These are phyloP conservation scores for Hoplodrina blanda DNA, from an alignment of 2,888 invertebrate genomes.

Conservation along the genomic window DNA sequence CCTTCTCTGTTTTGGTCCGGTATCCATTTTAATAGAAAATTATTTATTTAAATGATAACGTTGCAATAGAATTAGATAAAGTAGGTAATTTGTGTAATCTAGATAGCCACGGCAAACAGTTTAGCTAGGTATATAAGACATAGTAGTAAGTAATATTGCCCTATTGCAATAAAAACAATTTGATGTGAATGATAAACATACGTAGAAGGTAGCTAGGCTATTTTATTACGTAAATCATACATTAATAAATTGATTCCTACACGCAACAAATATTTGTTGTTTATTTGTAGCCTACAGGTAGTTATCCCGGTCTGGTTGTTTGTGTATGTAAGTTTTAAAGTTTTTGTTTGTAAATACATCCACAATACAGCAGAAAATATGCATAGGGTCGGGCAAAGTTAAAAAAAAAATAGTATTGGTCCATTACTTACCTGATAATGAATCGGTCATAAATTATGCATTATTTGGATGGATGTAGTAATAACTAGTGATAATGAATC, in stretches of 20 bases:
- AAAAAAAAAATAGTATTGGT: too few relatives aligned
- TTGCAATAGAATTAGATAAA: conserved; percentile 10
- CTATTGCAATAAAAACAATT: not conserved
- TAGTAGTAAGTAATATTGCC: not conserved
- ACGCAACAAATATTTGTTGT: too few relatives aligned
- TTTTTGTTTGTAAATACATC: too few relatives aligned
- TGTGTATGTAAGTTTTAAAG: too few relatives aligned
- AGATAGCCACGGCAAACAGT: conserved; percentile 34
- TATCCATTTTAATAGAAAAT: conserved; percentile 77
- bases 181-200: not conserved
- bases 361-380: too few relatives aligned
- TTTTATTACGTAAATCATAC: not conserved
- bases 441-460: too few relatives aligned
- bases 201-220: not conserved
- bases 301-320: too few relatives aligned
- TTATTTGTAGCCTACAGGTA: too few relatives aligned
- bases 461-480: too few relatives aligned
- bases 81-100: conserved; percentile 22
- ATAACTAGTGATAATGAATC: too few relatives aligned
- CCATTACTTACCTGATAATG: too few relatives aligned
- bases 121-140: not conserved
- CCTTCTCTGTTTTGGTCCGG: conserved; percentile 83
- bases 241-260: not conserved
- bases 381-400: too few relatives aligned
- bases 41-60: not conserved